These are phyloP conservation scores for Ormyrus labotus DNA, from an alignment of 2,888 invertebrate species.

Conservation along the genomic window DNA sequence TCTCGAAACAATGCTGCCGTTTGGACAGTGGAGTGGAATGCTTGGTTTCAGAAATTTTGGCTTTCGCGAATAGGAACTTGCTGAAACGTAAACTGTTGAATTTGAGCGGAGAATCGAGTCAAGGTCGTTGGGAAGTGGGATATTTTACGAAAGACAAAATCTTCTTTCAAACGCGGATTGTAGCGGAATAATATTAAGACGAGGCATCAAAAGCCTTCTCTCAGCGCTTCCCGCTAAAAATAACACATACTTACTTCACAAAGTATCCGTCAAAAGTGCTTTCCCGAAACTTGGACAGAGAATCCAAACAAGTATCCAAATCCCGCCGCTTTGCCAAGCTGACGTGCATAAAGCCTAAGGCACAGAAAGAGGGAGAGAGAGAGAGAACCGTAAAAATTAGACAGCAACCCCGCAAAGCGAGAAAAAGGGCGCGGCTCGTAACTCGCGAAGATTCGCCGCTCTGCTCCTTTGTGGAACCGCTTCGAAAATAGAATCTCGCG, in stretches of 20 bases:
- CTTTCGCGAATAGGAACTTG: no score
- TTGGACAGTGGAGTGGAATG: no score
- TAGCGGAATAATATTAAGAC: no score
- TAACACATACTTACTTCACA: background rate
- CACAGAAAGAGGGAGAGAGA: background rate
- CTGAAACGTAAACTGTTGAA: background rate
- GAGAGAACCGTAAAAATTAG: no score
- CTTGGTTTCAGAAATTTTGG: no score
- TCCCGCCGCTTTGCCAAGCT: background rate
- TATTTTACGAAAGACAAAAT: no score
- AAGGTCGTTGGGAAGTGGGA: background rate
- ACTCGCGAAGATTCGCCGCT: slow-evolving; percentile 17
- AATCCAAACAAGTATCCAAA: slow-evolving; percentile 19
- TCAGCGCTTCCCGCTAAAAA: background rate
- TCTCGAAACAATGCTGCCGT: no score
- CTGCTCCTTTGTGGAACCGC: background rate
- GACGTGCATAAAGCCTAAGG: background rate
- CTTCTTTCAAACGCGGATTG: no score
- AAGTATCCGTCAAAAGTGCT: no score
- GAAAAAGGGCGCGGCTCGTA: background rate
- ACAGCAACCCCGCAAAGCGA: background rate
- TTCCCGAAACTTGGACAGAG: background rate
- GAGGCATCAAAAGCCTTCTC: no score
- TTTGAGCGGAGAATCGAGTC: background rate
- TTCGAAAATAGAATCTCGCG: slow-evolving; percentile 10